Evolutionary conservation across 2,113 vertebrate genomes (phyloP), one percentile per base, ranked within the genome.

Genomic region (Phrynocephalus versicolor): DNA sequence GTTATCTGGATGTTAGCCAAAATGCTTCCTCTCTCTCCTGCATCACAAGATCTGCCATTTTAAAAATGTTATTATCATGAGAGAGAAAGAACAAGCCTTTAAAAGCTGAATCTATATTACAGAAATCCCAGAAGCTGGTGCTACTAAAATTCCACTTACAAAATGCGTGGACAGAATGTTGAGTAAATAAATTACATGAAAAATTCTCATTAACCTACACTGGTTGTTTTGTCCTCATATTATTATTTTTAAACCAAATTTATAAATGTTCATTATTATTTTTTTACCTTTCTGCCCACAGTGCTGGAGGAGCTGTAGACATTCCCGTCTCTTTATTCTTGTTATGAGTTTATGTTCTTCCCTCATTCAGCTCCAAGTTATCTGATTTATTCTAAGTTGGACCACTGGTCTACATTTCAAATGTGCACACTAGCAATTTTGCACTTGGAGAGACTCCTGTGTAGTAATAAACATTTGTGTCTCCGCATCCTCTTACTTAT

Each of bases 1-100:
- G 79, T 85, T 76, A 74, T 33, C 84, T 94, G 94, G 90, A 88
- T 89, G 78, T 27, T 83, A 87, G 89, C 88, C 35, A 10, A 86
- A 89, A 85, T 81, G 79, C 55, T 77, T 58, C 82, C 23, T 86
- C 75, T 60, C 58, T 45, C 30, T 2, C n/a, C n/a, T 10, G 45
- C 27, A 87, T 45, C 77, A 65, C 41, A 70, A 74, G 35, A 45
- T 81, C 87, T 90, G 86, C 78, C 79, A 75, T 73, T 84, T 87
- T 80, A 51, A 51, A 69, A 88, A 77, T 83, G 12, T 69, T 72
- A 21, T 76, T 76, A 81, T 81, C 0, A 7, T 70, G 64, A 60
- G 33, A 84, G 84, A 2, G 86, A 89, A 86, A 67, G 89, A 89
- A 35, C n/a, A n/a, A n/a, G 65, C 85, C 92, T 75, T 87, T 78